Evolutionary conservation across 2,113 vertebrate genomes (phyloP), one percentile per base, ranked within the genome.

Genomic region (Oreochromis aureus): DNA sequence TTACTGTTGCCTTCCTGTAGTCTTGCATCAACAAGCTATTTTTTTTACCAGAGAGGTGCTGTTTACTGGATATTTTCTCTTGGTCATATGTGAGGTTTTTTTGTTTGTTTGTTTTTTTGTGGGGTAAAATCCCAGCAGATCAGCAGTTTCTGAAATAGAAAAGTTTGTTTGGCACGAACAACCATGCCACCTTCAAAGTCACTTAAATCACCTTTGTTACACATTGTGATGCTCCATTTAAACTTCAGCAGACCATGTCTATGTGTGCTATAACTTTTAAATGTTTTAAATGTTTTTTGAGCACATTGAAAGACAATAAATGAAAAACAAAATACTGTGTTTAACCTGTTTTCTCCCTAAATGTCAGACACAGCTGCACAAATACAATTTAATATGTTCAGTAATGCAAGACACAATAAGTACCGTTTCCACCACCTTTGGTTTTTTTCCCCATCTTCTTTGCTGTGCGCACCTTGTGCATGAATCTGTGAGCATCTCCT

Each of bases 341-440:
- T 61, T 34, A 54, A 39, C 16, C 48, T 63, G 73, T 59, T 36
- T 34, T 13, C 18, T 53, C 30, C 16, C 10, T 51, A 22, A 12
- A 51, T 59, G 27, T 54, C 73, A 81, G 0, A 55, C 66, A 19
- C 34, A n/a, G 34, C 36, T 80, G 18, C 34, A 78, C 34, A 18
- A 19, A 41, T 22, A 11, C 27, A 54, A 13, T 61, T 61, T 15
- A 63, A 19, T 15, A 41, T 32, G 19, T 63, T 27, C 66, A 66
- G 34, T 44, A 32, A 82, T 44, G 59, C 39, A 66, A 39, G 10
- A 58, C 36, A 27, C 24, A 76, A 44, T 76, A 48, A 5, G 15
- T 0, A 30, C 13, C 2, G 1, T 56, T 34, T 44, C 18, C 2
- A 7, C 30, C 44, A 6, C 2, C 9, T 2, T 15, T 32, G 10